Conservation (phyloP, 2,888 invertebrate species). For the Dexiosoma caninum region DNA sequence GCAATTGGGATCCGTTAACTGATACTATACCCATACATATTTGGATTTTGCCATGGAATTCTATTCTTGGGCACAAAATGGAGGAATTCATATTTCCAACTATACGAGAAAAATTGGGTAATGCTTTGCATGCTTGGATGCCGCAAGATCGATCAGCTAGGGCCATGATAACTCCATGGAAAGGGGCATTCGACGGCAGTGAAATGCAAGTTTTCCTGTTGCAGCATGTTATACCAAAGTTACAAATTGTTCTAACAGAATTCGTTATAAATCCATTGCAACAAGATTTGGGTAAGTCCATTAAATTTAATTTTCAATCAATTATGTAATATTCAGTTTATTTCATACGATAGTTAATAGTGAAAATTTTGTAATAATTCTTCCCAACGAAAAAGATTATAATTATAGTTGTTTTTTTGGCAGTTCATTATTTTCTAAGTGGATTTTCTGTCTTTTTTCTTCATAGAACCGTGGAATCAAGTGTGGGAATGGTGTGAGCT, state of each 20-base stretch:
- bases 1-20: conserved; percentile 95
- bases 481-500: conserved; percentile 96
- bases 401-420: too few relatives aligned
- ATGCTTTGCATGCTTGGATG: conserved; percentile 95
- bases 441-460: too few relatives aligned
- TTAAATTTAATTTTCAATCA: too few relatives aligned
- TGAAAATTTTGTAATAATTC: too few relatives aligned
- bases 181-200: conserved; percentile 84
- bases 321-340: too few relatives aligned
- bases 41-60: conserved; percentile 98
- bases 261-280: conserved; percentile 86
- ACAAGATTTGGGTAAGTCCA: conserved; percentile 81
- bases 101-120: conserved; percentile 93
- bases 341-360: too few relatives aligned
- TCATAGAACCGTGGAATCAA: conserved; percentile 93
- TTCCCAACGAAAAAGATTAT: too few relatives aligned
- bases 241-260: conserved; percentile 84
- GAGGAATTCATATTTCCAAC: conserved; percentile 86
- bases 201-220: conserved; percentile 89
- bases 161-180: conserved; percentile 95
- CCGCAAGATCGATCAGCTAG: conserved; percentile 96
- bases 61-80: conserved; percentile 83
- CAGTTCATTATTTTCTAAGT: too few relatives aligned
- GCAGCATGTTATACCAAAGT: conserved; percentile 93
- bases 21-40: conserved; percentile 97